A percentile compares a stretch with the other conserved stretches of the same genome.
These are phyloP conservation scores for Rhynchomys soricoides DNA, from an alignment of 2,113 vertebrate genomes.

Conservation along the genomic window DNA sequence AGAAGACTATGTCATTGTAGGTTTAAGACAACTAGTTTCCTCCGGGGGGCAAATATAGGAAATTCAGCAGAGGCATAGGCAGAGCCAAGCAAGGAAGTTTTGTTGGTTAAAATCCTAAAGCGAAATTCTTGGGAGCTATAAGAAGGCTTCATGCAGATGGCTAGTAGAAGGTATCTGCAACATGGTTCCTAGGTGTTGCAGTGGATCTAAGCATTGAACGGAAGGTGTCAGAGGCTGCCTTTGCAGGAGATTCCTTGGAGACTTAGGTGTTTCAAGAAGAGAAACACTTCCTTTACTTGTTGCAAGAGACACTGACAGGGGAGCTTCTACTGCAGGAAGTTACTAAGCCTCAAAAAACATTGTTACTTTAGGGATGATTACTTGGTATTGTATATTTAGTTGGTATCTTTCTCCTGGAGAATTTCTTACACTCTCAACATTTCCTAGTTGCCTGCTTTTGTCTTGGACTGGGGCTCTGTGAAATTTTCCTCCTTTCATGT, in stretches of 20 bases:
- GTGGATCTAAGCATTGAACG: neutral
- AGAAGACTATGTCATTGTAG: neutral
- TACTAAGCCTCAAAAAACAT: neutral
- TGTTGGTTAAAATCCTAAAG: neutral
- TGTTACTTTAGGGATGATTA: neutral
- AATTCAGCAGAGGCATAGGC: neutral
- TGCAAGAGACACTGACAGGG: neutral
- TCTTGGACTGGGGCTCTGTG: neutral
- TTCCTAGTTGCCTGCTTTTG: neutral
- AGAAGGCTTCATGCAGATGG: neutral
- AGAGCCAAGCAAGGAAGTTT: neutral
- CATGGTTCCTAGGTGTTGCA: neutral
- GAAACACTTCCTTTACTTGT: neutral
- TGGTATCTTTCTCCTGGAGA: neutral
- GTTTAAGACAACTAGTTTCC: no score
- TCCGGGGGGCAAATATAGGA: neutral
- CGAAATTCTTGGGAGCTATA: neutral
- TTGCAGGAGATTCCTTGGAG: neutral
- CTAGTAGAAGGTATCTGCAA: neutral
- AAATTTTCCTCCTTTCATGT: neutral
- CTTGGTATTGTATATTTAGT: neutral
- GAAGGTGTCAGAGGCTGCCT: neutral
- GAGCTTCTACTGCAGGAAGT: neutral
- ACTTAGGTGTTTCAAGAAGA: neutral
- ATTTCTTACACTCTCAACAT: neutral